Evolutionary conservation across 35 echinoderm and acorn worm genomes (phyloP).

Genomic region (Acanthaster planci): DNA sequence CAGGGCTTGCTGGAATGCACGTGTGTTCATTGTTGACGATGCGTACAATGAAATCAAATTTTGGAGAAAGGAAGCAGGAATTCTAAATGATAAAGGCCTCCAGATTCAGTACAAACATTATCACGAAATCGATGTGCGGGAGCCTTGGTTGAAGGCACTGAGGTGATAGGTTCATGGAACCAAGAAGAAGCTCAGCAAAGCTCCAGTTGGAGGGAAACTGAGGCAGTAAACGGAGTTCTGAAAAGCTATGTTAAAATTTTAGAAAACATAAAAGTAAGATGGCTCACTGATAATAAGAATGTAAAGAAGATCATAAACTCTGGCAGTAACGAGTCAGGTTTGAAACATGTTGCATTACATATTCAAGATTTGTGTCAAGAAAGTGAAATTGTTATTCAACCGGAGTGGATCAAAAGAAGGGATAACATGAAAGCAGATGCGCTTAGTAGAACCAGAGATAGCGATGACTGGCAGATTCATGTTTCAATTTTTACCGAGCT

Average conservation of each 20-base stretch:
- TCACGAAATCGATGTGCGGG: neutral
- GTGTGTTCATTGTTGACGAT: neutral
- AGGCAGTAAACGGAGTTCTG: conserved; percentile 21
- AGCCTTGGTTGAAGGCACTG: neutral
- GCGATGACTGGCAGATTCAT: conserved; percentile 40
- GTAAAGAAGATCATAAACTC: conserved; percentile 36
- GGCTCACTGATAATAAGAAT: conserved; percentile 53
- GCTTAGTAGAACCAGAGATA: conserved; percentile 26
- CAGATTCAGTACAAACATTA: neutral
- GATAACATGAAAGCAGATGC: conserved; percentile 33
- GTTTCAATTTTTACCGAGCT: neutral
- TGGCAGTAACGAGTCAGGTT: conserved; percentile 8
- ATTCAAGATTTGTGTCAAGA: conserved; percentile 10
- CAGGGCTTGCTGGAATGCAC: conserved; percentile 45
- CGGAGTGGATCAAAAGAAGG: conserved; percentile 41
- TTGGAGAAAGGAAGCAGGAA: conserved; percentile 1
- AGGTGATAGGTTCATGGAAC: conserved; percentile 10
- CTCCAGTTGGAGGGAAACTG: conserved; percentile 58
- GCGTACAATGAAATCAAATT: conserved; percentile 4
- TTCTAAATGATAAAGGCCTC: conserved; percentile 8
- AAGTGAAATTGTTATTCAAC: neutral
- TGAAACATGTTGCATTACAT: conserved; percentile 27
- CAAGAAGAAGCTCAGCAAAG: conserved; percentile 35
- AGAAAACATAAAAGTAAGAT: conserved; percentile 14
- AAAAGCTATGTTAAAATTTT: neutral